A percentile compares a stretch with the other conserved stretches of the same genome.
These are phyloP conservation scores for Drosophila burlai DNA, from an alignment of 1,140 invertebrate genomes.

Conservation along the genomic window DNA sequence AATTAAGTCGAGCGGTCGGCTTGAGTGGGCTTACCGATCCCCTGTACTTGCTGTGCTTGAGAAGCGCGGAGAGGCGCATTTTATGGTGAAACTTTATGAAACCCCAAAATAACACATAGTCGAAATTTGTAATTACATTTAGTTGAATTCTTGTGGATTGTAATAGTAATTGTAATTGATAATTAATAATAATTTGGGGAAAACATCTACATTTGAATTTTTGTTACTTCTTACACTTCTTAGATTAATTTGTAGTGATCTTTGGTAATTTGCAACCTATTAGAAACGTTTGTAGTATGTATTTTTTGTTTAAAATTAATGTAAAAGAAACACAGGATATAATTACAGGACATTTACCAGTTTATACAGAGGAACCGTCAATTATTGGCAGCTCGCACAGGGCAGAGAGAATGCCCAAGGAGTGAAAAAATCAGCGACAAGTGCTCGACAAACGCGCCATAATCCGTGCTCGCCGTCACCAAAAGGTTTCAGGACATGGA, in stretches of 20 bases:
- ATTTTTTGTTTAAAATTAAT: background rate
- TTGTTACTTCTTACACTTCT: background rate
- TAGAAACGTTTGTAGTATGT: background rate
- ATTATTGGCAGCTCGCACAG: background rate
- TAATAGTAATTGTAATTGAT: background rate
- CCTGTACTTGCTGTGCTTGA: slow-evolving; percentile 1
- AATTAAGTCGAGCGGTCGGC: slow-evolving; percentile 23
- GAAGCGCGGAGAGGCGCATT: background rate
- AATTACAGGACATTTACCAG: slow-evolving; percentile 11
- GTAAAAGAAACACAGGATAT: background rate
- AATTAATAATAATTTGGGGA: background rate
- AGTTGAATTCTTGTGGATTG: too few species aligned
- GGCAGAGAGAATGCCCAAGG: background rate
- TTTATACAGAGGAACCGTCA: background rate
- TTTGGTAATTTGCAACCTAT: too few species aligned
- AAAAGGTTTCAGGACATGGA: slow-evolving; percentile 28
- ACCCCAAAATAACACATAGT: too few species aligned
- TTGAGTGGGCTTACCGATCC: background rate
- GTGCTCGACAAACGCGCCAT: slow-evolving; percentile 67
- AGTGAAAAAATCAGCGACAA: slow-evolving; percentile 50
- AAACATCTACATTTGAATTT: background rate
- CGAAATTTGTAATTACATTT: too few species aligned
- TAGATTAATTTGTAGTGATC: too few species aligned
- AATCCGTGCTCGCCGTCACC: slow-evolving; percentile 72
- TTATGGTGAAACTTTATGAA: too few species aligned